These are phyloP conservation scores for Solenopsis invicta DNA, from an alignment of 1,140 invertebrate species.

Conservation along the genomic window DNA sequence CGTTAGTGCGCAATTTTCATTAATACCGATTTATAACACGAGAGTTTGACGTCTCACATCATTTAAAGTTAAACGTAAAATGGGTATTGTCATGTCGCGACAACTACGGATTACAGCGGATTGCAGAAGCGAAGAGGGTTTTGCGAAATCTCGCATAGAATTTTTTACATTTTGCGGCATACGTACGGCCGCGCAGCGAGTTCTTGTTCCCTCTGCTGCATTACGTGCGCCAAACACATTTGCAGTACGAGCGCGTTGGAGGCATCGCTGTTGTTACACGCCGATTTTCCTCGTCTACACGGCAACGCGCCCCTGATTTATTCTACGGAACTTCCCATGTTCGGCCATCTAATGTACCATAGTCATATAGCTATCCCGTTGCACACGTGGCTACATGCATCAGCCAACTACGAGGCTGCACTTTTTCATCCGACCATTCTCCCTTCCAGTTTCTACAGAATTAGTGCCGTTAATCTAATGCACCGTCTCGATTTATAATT, in stretches of 20 bases:
- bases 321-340: constrained; percentile 69
- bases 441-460: constrained; percentile 13
- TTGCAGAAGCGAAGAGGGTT: neutral
- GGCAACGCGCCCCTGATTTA: constrained; percentile 67
- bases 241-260: constrained; percentile 53
- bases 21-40: neutral
- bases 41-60: neutral
- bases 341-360: constrained; percentile 62
- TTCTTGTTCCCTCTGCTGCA: constrained; percentile 52
- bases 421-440: constrained; percentile 39
- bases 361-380: constrained; percentile 53
- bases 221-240: constrained; percentile 54
- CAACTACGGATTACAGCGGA: neutral
- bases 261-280: constrained; percentile 66
- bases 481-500: constrained; percentile 38
- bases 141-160: constrained; percentile 24
- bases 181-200: neutral
- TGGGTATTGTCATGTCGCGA: neutral
- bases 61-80: neutral
- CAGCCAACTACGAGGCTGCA: constrained; percentile 49
- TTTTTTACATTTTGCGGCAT: constrained; percentile 43
- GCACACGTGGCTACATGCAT: constrained; percentile 55
- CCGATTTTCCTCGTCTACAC: constrained; percentile 62
- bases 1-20: neutral
- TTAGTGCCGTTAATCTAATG: constrained; percentile 43